Evolutionary conservation across 1,140 invertebrate species (phyloP).

Genomic region (Teleogryllus occipitalis): DNA sequence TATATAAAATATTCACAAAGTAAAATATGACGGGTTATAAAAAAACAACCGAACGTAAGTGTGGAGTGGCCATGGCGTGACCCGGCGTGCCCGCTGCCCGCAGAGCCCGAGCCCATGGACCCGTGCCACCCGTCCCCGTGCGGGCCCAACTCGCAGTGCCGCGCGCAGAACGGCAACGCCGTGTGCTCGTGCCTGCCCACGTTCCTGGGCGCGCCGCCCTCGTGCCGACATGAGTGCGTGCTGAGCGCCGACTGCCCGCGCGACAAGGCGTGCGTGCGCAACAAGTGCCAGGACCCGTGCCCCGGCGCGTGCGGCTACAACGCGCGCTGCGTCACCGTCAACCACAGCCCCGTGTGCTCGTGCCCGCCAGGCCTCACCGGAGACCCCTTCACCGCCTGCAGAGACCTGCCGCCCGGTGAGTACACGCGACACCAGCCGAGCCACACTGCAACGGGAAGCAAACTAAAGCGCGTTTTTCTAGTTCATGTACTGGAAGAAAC

Average conservation of each 20-base stretch:
- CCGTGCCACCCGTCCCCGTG: slow-evolving; percentile 66
- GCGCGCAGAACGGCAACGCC: slow-evolving; percentile 44
- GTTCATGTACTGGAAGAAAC: no score
- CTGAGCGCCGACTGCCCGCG: slow-evolving; percentile 64
- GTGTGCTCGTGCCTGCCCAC: slow-evolving; percentile 66
- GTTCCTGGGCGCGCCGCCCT: slow-evolving; percentile 48
- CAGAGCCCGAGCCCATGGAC: slow-evolving; percentile 36
- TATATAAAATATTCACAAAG: no score
- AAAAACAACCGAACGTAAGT: no score
- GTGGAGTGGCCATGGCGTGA: no score
- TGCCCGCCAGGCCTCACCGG: slow-evolving; percentile 60
- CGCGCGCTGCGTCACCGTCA: slow-evolving; percentile 59
- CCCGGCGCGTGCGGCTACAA: slow-evolving; percentile 57
- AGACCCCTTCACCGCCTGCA: slow-evolving; percentile 66
- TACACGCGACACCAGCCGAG: neutral
- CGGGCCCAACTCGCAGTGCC: slow-evolving; percentile 63
- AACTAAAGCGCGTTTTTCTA: no score
- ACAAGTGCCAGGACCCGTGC: slow-evolving; percentile 67
- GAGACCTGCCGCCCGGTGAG: slow-evolving; percentile 40
- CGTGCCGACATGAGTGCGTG: slow-evolving; percentile 65
- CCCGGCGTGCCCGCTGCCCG: neutral
- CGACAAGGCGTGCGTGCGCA: slow-evolving; percentile 62
- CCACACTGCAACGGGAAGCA: no score
- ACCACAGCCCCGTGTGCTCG: slow-evolving; percentile 71
- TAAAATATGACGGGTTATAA: no score